Evolutionary conservation across 2,113 vertebrate genomes (phyloP).

Genomic region (Agelaius tricolor): DNA sequence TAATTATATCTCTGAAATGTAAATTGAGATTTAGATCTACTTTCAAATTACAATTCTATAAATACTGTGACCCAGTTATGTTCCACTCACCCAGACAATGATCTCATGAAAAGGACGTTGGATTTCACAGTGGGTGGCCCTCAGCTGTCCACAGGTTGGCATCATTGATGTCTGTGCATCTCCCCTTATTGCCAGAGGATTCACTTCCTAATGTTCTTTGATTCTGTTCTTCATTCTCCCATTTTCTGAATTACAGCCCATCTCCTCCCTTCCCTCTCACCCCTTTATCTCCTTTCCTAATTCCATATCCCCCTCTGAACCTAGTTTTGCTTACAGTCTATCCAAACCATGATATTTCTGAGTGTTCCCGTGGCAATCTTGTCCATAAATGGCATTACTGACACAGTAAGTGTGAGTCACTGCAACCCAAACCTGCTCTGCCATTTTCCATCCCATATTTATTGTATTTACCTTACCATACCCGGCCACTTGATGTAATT

Average conservation of each 20-base stretch:
- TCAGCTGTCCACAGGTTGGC: background rate
- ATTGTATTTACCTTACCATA: background rate
- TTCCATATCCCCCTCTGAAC: background rate
- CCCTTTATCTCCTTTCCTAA: background rate
- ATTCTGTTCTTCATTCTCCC: background rate
- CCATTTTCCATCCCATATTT: background rate
- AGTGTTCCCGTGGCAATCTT: background rate
- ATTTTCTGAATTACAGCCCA: background rate
- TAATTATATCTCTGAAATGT: background rate
- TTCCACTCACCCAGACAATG: fast-evolving
- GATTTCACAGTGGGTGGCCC: background rate
- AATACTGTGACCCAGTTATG: background rate
- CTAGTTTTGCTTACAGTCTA: background rate
- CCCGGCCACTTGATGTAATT: background rate
- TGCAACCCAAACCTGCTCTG: background rate
- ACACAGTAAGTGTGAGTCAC: fast-evolving
- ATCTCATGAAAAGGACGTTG: background rate
- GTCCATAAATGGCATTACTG: background rate
- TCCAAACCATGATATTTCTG: background rate
- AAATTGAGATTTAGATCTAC: background rate
- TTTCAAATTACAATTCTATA: background rate
- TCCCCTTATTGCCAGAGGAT: background rate
- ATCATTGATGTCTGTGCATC: background rate
- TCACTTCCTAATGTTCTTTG: background rate
- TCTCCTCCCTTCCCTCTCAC: background rate